A percentile compares a stretch with the other conserved stretches of the same genome.
Conservation (phyloP, 1,140 invertebrate genomes). For the Xylocopa sonorina region DNA sequence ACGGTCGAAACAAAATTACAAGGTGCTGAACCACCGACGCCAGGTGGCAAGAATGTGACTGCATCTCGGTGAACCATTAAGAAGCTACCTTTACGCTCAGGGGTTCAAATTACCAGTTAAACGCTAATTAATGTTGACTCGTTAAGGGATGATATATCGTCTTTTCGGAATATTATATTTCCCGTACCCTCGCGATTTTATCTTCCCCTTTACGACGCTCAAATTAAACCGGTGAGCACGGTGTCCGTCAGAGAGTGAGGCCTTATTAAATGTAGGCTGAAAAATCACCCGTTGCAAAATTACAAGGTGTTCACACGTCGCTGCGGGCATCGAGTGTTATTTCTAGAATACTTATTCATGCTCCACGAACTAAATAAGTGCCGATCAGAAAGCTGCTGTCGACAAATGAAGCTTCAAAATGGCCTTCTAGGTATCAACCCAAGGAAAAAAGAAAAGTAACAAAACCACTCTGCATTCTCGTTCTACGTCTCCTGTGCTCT, state of each 20-base stretch:
- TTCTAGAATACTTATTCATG: conserved; percentile 18
- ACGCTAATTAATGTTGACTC: background rate
- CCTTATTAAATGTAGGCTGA: conserved; percentile 21
- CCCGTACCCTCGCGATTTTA: background rate
- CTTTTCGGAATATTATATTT: background rate
- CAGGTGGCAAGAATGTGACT: conserved; percentile 38
- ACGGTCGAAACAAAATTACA: conserved; percentile 68
- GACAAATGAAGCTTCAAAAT: background rate
- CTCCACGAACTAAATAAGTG: conserved; percentile 12
- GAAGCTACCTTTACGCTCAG: conserved; percentile 10
- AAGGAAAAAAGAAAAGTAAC: background rate
- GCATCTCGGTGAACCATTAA: conserved; percentile 25
- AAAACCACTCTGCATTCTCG: background rate
- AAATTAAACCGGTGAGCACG: background rate
- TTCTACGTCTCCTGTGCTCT: background rate
- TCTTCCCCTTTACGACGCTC: background rate
- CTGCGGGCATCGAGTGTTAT: conserved; percentile 6
- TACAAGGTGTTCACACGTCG: conserved; percentile 23
- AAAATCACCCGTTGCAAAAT: conserved; percentile 17
- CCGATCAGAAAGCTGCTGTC: background rate
- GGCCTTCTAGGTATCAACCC: background rate
- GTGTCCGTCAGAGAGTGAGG: background rate
- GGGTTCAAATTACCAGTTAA: background rate
- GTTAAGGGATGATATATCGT: background rate
- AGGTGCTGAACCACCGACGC: conserved; percentile 41